Percentiles rank a stretch among this genome's conserved stretches.
phyloP scores from a whole-genome alignment of 1,140 invertebrate genomes.

The Apolygus lucorum region DNA sequence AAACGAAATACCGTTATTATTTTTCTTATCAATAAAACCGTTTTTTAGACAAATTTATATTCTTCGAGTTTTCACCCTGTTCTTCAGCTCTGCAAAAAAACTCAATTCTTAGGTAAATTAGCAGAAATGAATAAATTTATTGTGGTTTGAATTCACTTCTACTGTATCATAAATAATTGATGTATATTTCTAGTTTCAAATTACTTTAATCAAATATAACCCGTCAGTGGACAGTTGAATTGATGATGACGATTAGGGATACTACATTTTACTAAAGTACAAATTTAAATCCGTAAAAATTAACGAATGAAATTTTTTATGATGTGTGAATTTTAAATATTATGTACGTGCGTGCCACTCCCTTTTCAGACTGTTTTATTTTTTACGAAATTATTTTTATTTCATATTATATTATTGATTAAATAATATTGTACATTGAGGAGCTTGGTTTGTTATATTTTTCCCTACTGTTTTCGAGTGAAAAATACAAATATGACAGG shows the following conservation, averaged over 20 bases:
- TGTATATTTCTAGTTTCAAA: too few relatives aligned
- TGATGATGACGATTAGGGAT: not conserved
- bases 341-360: slow-evolving; percentile 12
- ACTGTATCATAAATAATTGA: not conserved
- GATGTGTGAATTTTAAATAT: not conserved
- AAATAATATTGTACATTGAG: slow-evolving; percentile 9
- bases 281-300: not conserved
- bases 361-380: slow-evolving; percentile 16
- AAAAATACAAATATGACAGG: too few relatives aligned
- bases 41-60: too few relatives aligned
- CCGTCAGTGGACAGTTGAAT: too few relatives aligned
- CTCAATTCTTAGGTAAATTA: too few relatives aligned
- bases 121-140: too few relatives aligned
- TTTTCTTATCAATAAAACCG: too few relatives aligned
- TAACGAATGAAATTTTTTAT: too few relatives aligned
- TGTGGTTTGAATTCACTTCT: not conserved
- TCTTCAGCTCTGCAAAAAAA: too few relatives aligned
- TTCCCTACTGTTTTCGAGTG: not conserved
- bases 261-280: not conserved
- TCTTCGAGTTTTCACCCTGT: too few relatives aligned
- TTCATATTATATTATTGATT: slow-evolving; percentile 8
- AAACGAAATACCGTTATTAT: too few relatives aligned
- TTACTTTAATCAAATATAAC: too few relatives aligned
- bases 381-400: slow-evolving; percentile 12
- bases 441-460: not conserved